A percentile compares a stretch with the other conserved stretches of the same genome.
These are phyloP conservation scores for Sphaerophoria rueppellii DNA, from an alignment of 2,888 invertebrate species.

Conservation along the genomic window DNA sequence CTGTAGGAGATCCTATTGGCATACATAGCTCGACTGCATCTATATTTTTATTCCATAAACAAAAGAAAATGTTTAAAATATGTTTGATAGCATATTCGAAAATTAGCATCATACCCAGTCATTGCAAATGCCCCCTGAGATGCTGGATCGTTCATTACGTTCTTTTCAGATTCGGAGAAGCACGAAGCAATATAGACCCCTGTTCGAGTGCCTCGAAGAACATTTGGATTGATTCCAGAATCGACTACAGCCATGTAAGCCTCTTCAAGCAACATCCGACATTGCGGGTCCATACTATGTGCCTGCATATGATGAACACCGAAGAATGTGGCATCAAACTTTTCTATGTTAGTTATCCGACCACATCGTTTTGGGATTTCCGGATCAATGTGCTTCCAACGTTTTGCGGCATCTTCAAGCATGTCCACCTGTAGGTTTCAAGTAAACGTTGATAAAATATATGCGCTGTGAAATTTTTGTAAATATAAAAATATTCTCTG, in stretches of 20 bases:
- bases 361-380: constrained; percentile 88
- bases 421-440: constrained; percentile 85
- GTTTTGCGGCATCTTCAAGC: constrained; percentile 87
- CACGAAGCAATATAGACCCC: constrained; percentile 88
- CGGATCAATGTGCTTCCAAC: constrained; percentile 87
- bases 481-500: no score
- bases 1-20: constrained; percentile 93
- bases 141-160: constrained; percentile 85
- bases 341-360: constrained; percentile 85
- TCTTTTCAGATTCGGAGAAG: constrained; percentile 86
- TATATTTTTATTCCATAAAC: neutral
- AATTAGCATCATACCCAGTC: constrained; percentile 74
- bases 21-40: constrained; percentile 90
- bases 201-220: constrained; percentile 85
- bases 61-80: neutral
- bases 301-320: constrained; percentile 88
- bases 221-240: constrained; percentile 86
- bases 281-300: constrained; percentile 88
- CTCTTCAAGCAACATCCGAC: constrained; percentile 88
- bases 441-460: neutral
- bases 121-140: constrained; percentile 79
- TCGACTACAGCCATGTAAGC: constrained; percentile 89
- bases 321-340: constrained; percentile 88
- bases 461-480: no score
- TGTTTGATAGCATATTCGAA: no score